Base-by-base conservation (phyloP, 2,113 vertebrate genomes). In the Salvelinus namaycush region DNA sequence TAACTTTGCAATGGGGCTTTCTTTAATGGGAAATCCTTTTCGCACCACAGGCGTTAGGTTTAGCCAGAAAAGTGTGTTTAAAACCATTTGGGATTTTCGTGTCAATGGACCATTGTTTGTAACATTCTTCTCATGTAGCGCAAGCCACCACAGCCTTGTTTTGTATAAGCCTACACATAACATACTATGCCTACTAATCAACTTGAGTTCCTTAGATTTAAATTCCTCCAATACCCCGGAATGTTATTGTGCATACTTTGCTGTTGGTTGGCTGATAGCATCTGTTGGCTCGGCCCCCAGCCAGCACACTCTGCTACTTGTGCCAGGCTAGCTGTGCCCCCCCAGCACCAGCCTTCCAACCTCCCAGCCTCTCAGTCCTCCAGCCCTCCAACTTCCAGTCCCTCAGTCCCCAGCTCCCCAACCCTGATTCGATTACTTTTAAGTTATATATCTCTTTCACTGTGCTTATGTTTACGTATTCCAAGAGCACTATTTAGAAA, bases 261-360 rank as follows among this genome's bases (percentile, higher is more conserved):
- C 20, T 16, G 34, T 39, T 44, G 68, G 31, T 18, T 22, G 76
- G 18, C 48, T 67, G 87, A 87, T 79, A 85, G 72, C 62, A 86
- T 83, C 79, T 83, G 26, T 71, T 83, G 76, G 78, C 76, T 59
- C 34, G 66, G 44, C 13, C 13, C 13, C 64, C 16, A 59, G 31
- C 20, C 59, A 67, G 65, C 69, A 54, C 74, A 20, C 44, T 51
- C 68, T 26, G 73, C 48, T 54, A 14, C 26, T 14, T 70, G 68
- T 70, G 68, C n/a, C 44, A 49, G 34, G 29, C 68, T 54, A 54
- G 12, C 9, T 49, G 44, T 3, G 59, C 59, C 34, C 18, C 9
- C 3, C 62, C 62, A 65, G 16, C 8, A 22, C 62, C 26, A n/a
- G n/a, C 22, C 2, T 26, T 65, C 3, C 9, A 24, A n/a, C 22